These are phyloP conservation scores for Melanostigma gelatinosum DNA, from an alignment of 2,113 vertebrate genomes.

Conservation along the genomic window DNA sequence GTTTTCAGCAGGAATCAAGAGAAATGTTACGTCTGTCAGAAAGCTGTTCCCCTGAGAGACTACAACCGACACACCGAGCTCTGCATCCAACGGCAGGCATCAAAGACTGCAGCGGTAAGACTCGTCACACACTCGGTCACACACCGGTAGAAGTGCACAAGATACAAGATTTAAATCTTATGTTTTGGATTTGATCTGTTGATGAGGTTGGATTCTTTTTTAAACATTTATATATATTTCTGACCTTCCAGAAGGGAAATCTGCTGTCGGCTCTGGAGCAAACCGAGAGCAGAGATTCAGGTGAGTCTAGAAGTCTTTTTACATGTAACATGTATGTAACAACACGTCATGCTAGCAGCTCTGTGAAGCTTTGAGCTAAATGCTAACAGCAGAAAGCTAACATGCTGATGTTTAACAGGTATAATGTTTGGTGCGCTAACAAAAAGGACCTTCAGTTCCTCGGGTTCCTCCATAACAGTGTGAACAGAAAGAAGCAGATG, in stretches of 20 bases:
- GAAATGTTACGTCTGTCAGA: conserved; percentile 92
- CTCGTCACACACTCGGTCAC: accelerated
- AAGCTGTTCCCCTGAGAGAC: conserved; percentile 81
- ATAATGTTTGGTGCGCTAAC: too few relatives aligned
- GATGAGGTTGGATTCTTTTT: neutral
- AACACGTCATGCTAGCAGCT: neutral
- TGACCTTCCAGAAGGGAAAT: conserved; percentile 63
- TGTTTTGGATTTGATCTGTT: neutral
- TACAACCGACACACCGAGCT: conserved; percentile 87
- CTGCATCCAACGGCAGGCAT: conserved; percentile 78
- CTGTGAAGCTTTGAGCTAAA: neutral
- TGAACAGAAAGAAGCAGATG: too few relatives aligned
- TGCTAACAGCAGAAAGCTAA: too few relatives aligned
- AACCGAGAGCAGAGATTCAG: conserved; percentile 64
- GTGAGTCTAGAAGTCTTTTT: conserved; percentile 39
- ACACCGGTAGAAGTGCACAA: neutral
- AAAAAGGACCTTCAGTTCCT: too few relatives aligned
- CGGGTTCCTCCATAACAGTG: too few relatives aligned
- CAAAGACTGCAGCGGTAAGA: conserved; percentile 44
- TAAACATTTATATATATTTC: neutral
- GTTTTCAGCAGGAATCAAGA: conserved; percentile 72
- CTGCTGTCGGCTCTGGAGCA: conserved; percentile 79
- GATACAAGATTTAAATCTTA: neutral
- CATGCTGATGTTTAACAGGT: too few relatives aligned
- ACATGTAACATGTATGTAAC: neutral